These are phyloP conservation scores for Athetis lepigone DNA, from an alignment of 2,888 invertebrate genomes.

Conservation along the genomic window DNA sequence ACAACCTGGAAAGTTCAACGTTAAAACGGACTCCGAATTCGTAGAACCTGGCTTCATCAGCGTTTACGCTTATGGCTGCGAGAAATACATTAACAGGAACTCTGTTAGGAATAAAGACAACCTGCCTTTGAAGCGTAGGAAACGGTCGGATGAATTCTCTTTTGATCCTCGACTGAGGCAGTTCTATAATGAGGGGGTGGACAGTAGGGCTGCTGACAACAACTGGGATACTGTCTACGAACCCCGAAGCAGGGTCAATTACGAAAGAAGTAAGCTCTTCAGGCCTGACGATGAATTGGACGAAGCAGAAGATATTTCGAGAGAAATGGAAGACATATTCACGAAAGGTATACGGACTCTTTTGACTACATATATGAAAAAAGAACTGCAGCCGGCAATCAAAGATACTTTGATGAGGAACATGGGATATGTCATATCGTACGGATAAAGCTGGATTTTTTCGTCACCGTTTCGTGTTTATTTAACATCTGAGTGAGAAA, in stretches of 20 bases:
- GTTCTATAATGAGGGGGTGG: constrained; percentile 68
- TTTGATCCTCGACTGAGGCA: constrained; percentile 80
- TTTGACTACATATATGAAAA: constrained; percentile 95
- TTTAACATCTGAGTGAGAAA: background rate
- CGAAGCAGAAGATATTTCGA: constrained; percentile 92
- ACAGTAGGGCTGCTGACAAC: constrained; percentile 75
- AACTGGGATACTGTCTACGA: constrained; percentile 83
- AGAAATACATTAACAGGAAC: constrained; percentile 89
- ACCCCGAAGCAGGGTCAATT: constrained; percentile 79
- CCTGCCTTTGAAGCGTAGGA: constrained; percentile 77
- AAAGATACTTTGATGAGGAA: constrained; percentile 96
- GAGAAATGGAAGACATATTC: constrained; percentile 96
- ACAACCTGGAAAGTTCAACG: constrained; percentile 93
- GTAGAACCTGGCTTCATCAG: constrained; percentile 96
- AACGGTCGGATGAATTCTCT: constrained; percentile 83
- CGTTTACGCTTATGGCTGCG: constrained; percentile 96
- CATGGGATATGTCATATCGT: constrained; percentile 96
- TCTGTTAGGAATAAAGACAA: constrained; percentile 82
- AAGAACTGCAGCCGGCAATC: constrained; percentile 95
- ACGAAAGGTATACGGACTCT: constrained; percentile 95
- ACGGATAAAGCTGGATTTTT: constrained; percentile 89
- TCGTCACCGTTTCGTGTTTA: background rate
- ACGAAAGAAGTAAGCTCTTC: constrained; percentile 87
- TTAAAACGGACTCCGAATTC: constrained; percentile 95
- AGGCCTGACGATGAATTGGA: constrained; percentile 89